Base-by-base conservation (phyloP, 2,888 invertebrate genomes). In the Cantharis flavilabris region DNA sequence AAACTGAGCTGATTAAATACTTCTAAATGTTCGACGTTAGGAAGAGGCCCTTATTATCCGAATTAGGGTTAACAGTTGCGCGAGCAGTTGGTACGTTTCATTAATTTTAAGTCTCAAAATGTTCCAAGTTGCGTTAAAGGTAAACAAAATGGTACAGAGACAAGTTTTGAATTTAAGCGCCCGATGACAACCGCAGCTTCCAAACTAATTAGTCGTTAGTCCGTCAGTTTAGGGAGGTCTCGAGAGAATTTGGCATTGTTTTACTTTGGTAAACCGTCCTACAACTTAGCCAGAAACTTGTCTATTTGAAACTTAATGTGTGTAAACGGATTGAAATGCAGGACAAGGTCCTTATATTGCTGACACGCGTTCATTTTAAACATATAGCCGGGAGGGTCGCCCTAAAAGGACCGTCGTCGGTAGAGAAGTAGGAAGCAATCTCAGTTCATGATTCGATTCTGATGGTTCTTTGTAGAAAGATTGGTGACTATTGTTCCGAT, bases 401-500 rank as follows among this genome's bases (percentile, higher is more conserved):
- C 33, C 33, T 33, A 33, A 33, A 33, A 33, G 33, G 33, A 33
- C 33, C 13, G 33, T 33, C 33, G 33, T 33, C 33, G 33, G 33
- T 13, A 13, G 33, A 33, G 33, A 73, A 76, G 75, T 65, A 72
- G 72, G 67, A 75, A 72, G 75, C 75, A 73, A 78, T 75, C 77
- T 74, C 72, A 71, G 75, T 72, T 81, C 82, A 79, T 83, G 83
- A 84, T 83, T 82, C 82, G 83, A 83, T 84, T 83, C 83, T 80
- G 83, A 84, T 84, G 85, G 84, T 81, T 81, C 80, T 83, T 83
- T 83, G 79, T 79, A 70, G 78, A 78, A 79, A 82, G 81, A 84
- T 83, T 82, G 83, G 81, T 77, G 72, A 76, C 81, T 76, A 84
- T 84, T 84, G 84, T 84, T 83, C 83, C 72, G 81, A 76, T 69